Evolutionary conservation across 2,888 invertebrate genomes (phyloP).

Genomic region (Helicoverpa assulta): DNA sequence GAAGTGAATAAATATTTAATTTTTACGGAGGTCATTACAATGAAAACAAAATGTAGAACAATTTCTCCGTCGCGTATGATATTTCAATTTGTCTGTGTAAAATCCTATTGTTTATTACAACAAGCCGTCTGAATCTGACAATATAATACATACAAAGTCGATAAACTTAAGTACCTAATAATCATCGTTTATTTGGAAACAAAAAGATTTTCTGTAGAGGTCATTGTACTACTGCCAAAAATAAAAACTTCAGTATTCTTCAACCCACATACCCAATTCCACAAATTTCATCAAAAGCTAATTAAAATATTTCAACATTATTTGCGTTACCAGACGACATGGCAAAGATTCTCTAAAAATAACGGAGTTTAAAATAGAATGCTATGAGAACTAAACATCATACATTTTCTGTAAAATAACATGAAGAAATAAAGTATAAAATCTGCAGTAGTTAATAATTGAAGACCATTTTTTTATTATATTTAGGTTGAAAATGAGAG

Average conservation of each 20-base stretch:
- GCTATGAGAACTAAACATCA: not conserved
- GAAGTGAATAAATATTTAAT: too few species aligned
- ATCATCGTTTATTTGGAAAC: not conserved
- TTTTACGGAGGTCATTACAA: too few species aligned
- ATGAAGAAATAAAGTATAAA: not conserved
- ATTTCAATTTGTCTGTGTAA: too few species aligned
- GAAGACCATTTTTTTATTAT: too few species aligned
- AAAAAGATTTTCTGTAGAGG: not conserved
- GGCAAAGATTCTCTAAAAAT: not conserved
- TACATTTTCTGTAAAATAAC: not conserved
- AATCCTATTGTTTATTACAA: too few species aligned
- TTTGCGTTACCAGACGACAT: not conserved
- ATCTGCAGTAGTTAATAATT: too few species aligned
- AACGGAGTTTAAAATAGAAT: constrained; percentile 1
- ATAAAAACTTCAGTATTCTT: not conserved
- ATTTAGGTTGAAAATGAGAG: too few species aligned
- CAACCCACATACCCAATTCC: not conserved
- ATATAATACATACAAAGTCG: too few species aligned
- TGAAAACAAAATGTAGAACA: too few species aligned
- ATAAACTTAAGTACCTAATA: not conserved
- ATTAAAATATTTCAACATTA: not conserved
- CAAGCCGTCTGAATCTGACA: too few species aligned
- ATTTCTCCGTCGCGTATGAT: too few species aligned
- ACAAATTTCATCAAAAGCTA: not conserved
- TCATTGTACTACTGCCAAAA: not conserved